Percentiles rank a stretch among this genome's conserved stretches.
Conservation (phyloP, 2,797 vertebrate species). For the Rhynchonycteris naso region DNA sequence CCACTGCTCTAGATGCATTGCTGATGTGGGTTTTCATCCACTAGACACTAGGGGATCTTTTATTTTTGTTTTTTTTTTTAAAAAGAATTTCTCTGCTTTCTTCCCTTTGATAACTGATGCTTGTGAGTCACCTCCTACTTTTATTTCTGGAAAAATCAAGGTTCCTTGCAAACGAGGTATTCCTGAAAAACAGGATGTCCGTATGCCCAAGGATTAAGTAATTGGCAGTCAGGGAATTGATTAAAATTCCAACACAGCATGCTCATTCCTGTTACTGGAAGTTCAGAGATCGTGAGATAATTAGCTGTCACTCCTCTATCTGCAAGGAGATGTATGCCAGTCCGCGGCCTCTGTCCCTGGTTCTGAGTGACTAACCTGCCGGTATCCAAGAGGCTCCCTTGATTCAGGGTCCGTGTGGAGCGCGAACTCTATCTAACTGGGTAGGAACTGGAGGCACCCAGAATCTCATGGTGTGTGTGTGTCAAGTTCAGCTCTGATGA, state of each 20-base stretch:
- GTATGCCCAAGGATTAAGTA: background rate
- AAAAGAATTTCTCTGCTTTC: background rate
- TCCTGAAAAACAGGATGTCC: background rate
- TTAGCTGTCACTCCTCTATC: background rate
- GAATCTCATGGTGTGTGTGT: background rate
- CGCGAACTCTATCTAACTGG: background rate
- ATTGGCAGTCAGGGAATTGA: background rate
- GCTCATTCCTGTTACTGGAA: background rate
- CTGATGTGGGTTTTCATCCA: background rate
- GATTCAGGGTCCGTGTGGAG: background rate
- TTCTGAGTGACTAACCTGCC: conserved; percentile 46
- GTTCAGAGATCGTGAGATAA: background rate
- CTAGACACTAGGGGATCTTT: background rate
- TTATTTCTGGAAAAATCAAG: background rate
- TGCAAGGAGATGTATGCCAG: accelerated
- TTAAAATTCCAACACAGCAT: background rate
- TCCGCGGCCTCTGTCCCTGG: conserved; percentile 51
- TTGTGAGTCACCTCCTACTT: background rate
- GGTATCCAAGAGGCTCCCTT: background rate
- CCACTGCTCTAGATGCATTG: background rate
- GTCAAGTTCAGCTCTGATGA: background rate
- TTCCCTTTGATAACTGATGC: background rate
- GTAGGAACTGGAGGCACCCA: background rate
- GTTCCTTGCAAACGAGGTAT: background rate
- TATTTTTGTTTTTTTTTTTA: background rate